Evolutionary conservation across 1,140 invertebrate genomes (phyloP).

Genomic region (Drosophila sturtevanti): DNA sequence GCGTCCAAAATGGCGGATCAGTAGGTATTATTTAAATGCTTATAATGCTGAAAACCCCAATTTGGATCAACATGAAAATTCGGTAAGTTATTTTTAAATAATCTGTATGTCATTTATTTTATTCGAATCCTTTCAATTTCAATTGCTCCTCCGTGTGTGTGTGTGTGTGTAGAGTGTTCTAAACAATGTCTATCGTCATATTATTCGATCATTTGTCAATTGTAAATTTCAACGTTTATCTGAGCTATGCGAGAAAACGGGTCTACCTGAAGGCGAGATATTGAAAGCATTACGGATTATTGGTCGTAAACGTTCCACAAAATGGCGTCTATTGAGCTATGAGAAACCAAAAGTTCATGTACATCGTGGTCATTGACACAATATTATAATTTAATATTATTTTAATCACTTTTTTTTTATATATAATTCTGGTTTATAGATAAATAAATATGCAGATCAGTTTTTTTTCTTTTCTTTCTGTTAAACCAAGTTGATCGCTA

Average conservation of each 20-base stretch:
- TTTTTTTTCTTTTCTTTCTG: no score
- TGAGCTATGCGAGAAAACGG: background rate
- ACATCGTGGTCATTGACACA: constrained; percentile 14
- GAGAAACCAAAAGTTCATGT: constrained; percentile 18
- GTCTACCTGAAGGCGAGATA: background rate
- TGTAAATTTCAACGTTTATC: constrained; percentile 18
- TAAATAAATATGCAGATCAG: no score
- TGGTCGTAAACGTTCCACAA: constrained; percentile 26
- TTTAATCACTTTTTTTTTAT: no score
- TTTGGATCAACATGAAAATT: background rate
- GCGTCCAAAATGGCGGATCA: constrained; percentile 28
- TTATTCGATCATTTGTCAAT: background rate
- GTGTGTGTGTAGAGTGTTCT: background rate
- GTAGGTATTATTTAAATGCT: constrained; percentile 10
- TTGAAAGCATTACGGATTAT: background rate
- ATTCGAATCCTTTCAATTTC: background rate
- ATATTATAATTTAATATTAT: no score
- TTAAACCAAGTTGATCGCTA: no score
- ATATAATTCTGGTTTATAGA: no score
- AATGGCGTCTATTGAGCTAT: constrained; percentile 31
- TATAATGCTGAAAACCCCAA: background rate
- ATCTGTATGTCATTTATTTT: background rate
- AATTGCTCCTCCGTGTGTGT: no score
- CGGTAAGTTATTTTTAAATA: background rate
- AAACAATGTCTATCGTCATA: background rate